Evolutionary conservation across 2,797 vertebrate genomes (phyloP).

Genomic region (Thamnophis elegans): DNA sequence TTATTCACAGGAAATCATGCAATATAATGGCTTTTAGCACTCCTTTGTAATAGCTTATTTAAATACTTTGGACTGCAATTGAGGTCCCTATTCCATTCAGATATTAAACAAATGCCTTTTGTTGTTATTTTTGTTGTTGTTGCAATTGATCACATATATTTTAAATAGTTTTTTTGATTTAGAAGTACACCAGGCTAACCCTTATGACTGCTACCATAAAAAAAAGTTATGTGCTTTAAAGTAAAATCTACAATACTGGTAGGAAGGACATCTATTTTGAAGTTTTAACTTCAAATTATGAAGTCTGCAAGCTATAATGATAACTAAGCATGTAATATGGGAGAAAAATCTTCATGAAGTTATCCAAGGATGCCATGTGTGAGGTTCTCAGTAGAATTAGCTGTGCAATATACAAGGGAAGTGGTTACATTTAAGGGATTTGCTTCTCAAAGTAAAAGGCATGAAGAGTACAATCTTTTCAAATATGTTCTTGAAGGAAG

Average conservation of each 20-base stretch:
- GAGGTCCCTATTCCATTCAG: conserved; percentile 72
- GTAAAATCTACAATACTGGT: background rate
- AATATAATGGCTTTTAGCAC: conserved; percentile 71
- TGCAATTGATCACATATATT: conserved; percentile 67
- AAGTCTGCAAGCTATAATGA: background rate
- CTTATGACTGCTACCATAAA: conserved; percentile 44
- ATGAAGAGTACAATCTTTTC: background rate
- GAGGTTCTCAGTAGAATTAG: background rate
- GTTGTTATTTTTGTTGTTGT: conserved; percentile 26
- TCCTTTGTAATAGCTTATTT: conserved; percentile 76
- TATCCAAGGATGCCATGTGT: background rate
- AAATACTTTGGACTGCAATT: conserved; percentile 73
- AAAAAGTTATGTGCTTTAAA: conserved; percentile 56
- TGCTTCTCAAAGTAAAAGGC: background rate
- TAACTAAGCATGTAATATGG: background rate
- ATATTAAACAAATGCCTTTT: conserved; percentile 67
- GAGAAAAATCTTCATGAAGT: background rate
- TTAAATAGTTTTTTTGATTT: conserved; percentile 66
- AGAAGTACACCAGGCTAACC: conserved; percentile 63
- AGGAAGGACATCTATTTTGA: background rate
- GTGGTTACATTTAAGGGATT: background rate
- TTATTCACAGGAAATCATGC: conserved; percentile 73
- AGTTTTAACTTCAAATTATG: background rate
- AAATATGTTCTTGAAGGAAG: background rate
- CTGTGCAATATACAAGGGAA: background rate